Percentiles rank a stretch among this genome's conserved stretches.
phyloP scores from a whole-genome alignment of 2,797 vertebrate species.

The Tympanoctomys barrerae region DNA sequence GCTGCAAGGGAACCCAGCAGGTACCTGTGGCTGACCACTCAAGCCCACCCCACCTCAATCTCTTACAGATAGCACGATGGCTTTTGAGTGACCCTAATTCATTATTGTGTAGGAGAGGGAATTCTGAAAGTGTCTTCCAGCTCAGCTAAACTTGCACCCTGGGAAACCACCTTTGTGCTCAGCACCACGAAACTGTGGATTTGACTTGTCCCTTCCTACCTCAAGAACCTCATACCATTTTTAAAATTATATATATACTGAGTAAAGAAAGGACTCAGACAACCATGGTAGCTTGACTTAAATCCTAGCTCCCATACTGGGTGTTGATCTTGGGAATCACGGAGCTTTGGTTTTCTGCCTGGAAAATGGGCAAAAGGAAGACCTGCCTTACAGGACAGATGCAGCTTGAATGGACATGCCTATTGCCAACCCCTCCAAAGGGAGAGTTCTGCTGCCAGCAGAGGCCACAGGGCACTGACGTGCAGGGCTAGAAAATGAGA shows the following conservation, averaged over 20 bases:
- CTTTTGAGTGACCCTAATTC: neutral
- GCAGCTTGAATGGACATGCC: too few relatives aligned
- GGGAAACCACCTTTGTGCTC: neutral
- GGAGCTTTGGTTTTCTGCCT: neutral
- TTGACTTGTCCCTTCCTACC: neutral
- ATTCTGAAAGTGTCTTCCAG: neutral
- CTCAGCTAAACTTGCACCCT: neutral
- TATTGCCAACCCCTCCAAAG: neutral
- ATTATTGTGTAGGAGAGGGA: too few relatives aligned
- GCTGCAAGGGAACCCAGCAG: neutral
- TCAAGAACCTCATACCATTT: neutral
- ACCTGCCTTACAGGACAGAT: neutral
- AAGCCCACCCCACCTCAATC: too few relatives aligned
- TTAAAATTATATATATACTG: neutral
- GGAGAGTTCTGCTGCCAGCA: too few relatives aligned
- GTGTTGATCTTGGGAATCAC: neutral
- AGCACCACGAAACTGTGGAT: neutral
- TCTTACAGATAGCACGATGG: neutral
- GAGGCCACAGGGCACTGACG: neutral
- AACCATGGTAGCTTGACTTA: neutral
- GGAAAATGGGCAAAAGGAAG: neutral
- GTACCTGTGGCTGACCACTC: too few relatives aligned
- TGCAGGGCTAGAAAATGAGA: neutral
- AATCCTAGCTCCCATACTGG: neutral
- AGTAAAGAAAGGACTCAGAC: neutral